A percentile compares a stretch with the other conserved stretches of the same genome.
These are phyloP conservation scores for Alosa sapidissima DNA, from an alignment of 2,797 vertebrate species.

Conservation along the genomic window DNA sequence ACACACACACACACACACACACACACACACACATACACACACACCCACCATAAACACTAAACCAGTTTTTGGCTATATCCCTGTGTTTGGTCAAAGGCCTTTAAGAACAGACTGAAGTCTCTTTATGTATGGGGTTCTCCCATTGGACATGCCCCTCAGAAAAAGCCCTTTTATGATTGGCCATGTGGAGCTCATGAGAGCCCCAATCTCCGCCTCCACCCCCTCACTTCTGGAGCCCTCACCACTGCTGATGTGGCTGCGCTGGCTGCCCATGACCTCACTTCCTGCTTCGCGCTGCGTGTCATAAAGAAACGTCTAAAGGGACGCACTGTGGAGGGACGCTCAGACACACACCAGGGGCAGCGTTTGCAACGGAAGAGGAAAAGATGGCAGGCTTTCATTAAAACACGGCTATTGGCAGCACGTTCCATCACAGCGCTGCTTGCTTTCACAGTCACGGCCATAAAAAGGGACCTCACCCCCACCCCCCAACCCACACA, in stretches of 20 bases:
- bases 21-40: not conserved
- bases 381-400: not conserved
- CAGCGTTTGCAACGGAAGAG: not conserved
- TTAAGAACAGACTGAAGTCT: conserved; percentile 4
- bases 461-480: not conserved
- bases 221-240: not conserved
- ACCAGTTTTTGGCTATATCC: not conserved
- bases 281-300: conserved; percentile 28
- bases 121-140: conserved; percentile 5
- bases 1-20: not conserved
- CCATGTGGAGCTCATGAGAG: not conserved
- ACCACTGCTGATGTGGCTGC: conserved; percentile 21
- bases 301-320: not conserved
- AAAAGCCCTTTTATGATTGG: not conserved
- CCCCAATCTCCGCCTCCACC: not conserved
- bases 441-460: not conserved
- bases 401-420: conserved; percentile 17
- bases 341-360: not conserved
- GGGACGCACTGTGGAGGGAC: not conserved
- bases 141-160: not conserved
- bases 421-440: not conserved
- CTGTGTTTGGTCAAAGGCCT: not conserved
- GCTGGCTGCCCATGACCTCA: conserved; percentile 12
- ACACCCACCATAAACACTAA: not conserved
- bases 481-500: not conserved